Conservation (phyloP, 37 sponge, comb jelly and placozoan species). For the Aplysina aerophoba region DNA sequence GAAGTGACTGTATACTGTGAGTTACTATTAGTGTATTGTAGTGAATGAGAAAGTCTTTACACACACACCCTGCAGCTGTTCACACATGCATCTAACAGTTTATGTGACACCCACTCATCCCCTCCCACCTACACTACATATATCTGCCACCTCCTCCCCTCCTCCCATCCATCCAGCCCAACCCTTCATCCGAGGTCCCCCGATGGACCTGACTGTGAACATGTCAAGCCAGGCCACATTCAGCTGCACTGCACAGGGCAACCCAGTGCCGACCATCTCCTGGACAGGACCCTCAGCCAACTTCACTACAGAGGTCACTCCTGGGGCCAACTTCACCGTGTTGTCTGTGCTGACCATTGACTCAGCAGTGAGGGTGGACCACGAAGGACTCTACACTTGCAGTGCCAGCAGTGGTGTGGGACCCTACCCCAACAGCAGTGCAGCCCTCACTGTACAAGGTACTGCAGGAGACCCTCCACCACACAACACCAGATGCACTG, state of each 20-base stretch:
- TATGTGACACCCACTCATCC: too few species aligned
- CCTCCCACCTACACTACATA: too few species aligned
- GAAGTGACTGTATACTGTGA: conserved; percentile 9
- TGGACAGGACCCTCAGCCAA: conserved; percentile 48
- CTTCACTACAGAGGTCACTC: not conserved
- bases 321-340: conserved; percentile 16
- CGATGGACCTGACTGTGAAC: conserved; percentile 16
- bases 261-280: conserved; percentile 57
- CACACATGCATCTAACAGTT: too few species aligned
- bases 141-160: too few species aligned
- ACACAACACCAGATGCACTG: too few species aligned
- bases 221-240: conserved; percentile 22
- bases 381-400: conserved; percentile 36
- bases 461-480: not conserved
- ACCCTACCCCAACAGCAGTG: conserved; percentile 5
- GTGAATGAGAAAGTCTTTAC: too few species aligned
- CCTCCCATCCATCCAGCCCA: not conserved
- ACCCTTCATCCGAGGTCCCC: conserved; percentile 22
- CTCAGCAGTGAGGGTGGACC: conserved; percentile 11
- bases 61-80: too few species aligned
- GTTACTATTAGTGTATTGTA: too few species aligned
- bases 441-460: conserved; percentile 58
- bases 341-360: not conserved
- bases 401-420: conserved; percentile 1
- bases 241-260: conserved; percentile 45